Evolutionary conservation across 2,888 invertebrate genomes (phyloP).

Genomic region (Parascotia fuliginaria): DNA sequence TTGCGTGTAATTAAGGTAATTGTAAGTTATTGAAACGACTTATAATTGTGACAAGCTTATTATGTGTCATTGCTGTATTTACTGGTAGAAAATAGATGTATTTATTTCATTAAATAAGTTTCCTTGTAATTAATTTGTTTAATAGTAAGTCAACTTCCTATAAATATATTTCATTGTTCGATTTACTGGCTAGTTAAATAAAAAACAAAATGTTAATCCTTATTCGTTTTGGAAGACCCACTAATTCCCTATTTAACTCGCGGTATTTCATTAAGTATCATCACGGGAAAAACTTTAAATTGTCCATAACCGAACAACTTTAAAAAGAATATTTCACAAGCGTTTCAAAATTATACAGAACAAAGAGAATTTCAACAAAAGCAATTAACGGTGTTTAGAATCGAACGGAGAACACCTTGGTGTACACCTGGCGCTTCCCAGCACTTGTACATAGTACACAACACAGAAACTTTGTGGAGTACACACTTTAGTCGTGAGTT

Average conservation of each 20-base stretch:
- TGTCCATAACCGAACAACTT: neutral
- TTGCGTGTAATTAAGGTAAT: conserved; percentile 6
- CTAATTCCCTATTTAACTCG: too few species aligned
- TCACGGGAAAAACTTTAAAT: too few species aligned
- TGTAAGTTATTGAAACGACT: conserved; percentile 1
- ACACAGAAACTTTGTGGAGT: conserved; percentile 39
- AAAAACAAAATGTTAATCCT: too few species aligned
- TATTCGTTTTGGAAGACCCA: too few species aligned
- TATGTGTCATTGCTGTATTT: neutral
- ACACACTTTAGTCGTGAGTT: conserved; percentile 29
- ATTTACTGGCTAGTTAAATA: too few species aligned
- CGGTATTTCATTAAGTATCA: too few species aligned
- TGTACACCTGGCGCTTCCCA: conserved; percentile 41
- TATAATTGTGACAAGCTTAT: neutral
- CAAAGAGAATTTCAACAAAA: conserved; percentile 41
- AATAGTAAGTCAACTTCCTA: too few species aligned
- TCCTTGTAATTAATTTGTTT: too few species aligned
- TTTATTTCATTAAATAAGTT: neutral
- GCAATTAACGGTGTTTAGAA: conserved; percentile 45
- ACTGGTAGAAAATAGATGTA: neutral
- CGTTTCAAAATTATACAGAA: conserved; percentile 21
- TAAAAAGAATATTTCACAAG: neutral
- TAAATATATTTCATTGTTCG: too few species aligned
- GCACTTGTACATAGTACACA: conserved; percentile 30
- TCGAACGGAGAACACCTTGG: conserved; percentile 47